Conservation (phyloP, 2,797 vertebrate species). For the Sebastes elongatus region DNA sequence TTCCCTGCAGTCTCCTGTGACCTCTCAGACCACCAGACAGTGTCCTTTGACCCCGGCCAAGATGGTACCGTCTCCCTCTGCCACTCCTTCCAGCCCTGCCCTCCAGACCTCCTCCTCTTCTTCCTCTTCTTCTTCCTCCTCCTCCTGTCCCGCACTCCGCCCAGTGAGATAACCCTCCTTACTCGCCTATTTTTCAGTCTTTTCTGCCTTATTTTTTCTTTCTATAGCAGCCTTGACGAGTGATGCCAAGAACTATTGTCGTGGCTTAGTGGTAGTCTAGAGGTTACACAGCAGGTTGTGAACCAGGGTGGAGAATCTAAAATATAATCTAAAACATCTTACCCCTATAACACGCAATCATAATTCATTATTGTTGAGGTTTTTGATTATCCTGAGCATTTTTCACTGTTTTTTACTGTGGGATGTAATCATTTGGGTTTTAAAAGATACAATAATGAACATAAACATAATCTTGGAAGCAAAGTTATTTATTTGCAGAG, state of each 20-base stretch:
- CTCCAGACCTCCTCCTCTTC: conserved; percentile 70
- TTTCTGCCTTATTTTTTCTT: conserved; percentile 5
- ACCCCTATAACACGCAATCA: neutral
- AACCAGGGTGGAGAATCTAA: too few species aligned
- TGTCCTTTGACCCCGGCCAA: conserved; percentile 79
- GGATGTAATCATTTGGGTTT: neutral
- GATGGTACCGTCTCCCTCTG: conserved; percentile 75
- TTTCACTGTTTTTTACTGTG: neutral
- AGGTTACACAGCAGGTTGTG: too few species aligned
- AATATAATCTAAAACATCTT: neutral
- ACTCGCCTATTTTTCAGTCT: conserved; percentile 7
- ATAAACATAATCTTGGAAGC: neutral
- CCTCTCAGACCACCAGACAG: conserved; percentile 79
- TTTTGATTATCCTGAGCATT: neutral
- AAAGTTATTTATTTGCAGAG: neutral
- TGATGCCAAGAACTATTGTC: neutral
- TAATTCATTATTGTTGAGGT: neutral
- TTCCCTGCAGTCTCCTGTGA: conserved; percentile 78
- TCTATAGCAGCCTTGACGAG: neutral
- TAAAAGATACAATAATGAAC: neutral
- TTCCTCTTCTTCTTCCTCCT: conserved; percentile 51
- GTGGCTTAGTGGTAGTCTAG: neutral
- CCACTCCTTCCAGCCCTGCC: conserved; percentile 71
- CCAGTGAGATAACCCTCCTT: conserved; percentile 75
- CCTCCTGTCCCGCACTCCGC: conserved; percentile 68